Conservation (phyloP, 1,140 invertebrate species). For the Acromyrmex heyeri region DNA sequence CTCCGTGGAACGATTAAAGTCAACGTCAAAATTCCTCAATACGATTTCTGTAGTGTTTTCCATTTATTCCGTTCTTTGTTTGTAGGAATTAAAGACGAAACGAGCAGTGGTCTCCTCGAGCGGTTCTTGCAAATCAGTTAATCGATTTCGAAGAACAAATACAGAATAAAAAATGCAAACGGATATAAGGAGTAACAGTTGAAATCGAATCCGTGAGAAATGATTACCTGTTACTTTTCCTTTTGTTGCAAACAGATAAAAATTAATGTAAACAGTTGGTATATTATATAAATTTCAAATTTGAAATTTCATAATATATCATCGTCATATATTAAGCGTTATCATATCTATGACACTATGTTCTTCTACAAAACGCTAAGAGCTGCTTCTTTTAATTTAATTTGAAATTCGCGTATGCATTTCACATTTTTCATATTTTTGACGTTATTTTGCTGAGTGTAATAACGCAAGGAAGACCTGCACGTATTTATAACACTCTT, state of each 20-base stretch:
- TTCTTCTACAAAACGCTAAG: background rate
- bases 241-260: background rate
- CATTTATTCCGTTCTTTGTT: constrained; percentile 53
- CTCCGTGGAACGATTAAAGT: constrained; percentile 55
- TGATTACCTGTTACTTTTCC: background rate
- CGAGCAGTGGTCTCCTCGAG: constrained; percentile 64
- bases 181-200: background rate
- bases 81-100: constrained; percentile 58
- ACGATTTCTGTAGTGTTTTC: constrained; percentile 27
- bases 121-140: constrained; percentile 65
- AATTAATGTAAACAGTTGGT: background rate
- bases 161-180: background rate
- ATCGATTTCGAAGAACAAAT: background rate
- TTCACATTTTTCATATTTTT: constrained; percentile 27
- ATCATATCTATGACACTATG: background rate
- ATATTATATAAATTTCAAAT: background rate
- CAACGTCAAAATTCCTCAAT: constrained; percentile 44
- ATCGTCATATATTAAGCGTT: background rate
- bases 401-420: constrained; percentile 28
- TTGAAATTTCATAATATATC: background rate
- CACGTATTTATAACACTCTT: constrained; percentile 44
- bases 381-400: constrained; percentile 25
- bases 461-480: constrained; percentile 40
- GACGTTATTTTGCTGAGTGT: constrained; percentile 34
- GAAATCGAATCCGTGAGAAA: constrained; percentile 47